phyloP scores from a whole-genome alignment of 2,113 vertebrate genomes.

The Pomatorhinus ruficollis region DNA sequence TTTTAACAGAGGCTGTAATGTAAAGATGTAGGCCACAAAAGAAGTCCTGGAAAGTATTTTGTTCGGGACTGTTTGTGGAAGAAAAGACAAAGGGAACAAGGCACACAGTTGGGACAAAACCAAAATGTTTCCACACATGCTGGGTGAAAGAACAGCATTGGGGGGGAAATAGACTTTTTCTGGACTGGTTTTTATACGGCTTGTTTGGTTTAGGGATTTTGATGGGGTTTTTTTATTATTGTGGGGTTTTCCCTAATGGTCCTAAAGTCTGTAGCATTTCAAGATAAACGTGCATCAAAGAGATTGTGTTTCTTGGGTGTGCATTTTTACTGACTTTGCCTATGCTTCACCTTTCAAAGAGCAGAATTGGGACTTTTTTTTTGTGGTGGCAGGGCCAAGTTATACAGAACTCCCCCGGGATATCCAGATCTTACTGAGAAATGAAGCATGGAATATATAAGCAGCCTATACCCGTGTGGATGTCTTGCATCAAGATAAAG shows the following conservation, averaged over 20 bases:
- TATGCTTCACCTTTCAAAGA: not conserved
- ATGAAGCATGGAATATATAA: not conserved
- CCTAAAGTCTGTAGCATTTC: not conserved
- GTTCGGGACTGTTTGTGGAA: not conserved
- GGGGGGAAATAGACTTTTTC: rapidly evolving
- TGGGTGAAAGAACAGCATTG: not conserved
- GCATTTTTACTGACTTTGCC: not conserved
- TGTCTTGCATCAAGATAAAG: conserved; percentile 8
- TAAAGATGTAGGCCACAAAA: not conserved
- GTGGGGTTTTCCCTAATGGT: not conserved
- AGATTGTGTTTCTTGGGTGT: not conserved
- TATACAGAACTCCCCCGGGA: not conserved
- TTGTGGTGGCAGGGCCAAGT: not conserved
- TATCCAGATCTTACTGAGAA: not conserved
- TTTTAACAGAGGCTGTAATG: not conserved
- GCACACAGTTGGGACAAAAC: not conserved
- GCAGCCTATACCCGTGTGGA: not conserved
- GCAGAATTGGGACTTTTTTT: not conserved
- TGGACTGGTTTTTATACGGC: rapidly evolving
- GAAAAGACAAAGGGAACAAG: rapidly evolving
- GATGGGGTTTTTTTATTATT: not conserved
- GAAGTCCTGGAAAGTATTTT: not conserved
- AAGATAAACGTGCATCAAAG: not conserved
- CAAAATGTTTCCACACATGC: not conserved
- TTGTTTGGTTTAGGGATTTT: not conserved